Conservation (phyloP, 2,113 vertebrate species). For the Myotis yumanensis region DNA sequence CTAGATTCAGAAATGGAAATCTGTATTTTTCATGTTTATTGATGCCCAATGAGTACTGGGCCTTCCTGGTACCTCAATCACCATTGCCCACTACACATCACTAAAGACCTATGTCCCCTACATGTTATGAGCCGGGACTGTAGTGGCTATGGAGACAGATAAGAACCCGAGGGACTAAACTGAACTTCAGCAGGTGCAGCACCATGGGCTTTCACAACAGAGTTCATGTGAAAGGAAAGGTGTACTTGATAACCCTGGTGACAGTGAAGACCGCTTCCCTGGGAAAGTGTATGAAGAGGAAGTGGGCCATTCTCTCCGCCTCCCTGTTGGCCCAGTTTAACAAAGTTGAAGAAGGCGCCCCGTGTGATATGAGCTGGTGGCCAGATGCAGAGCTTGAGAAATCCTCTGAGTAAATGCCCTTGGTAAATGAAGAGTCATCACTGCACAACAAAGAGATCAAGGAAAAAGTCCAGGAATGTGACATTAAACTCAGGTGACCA, state of each 20-base stretch:
- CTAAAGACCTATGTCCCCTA: slow-evolving; percentile 76
- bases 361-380: not conserved
- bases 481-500: slow-evolving; percentile 75
- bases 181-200: slow-evolving; percentile 75
- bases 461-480: slow-evolving; percentile 64
- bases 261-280: slow-evolving; percentile 57
- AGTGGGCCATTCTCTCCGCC: not conserved
- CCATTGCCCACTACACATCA: slow-evolving; percentile 73
- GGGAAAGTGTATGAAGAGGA: not conserved
- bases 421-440: slow-evolving; percentile 75
- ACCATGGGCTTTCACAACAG: slow-evolving; percentile 70
- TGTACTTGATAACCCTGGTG: slow-evolving; percentile 56
- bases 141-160: slow-evolving; percentile 67
- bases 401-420: slow-evolving; percentile 51
- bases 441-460: slow-evolving; percentile 65
- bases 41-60: slow-evolving; percentile 72
- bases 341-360: not conserved
- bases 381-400: not conserved
- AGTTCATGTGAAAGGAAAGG: slow-evolving; percentile 70
- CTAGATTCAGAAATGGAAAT: slow-evolving; percentile 76
- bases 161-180: slow-evolving; percentile 80
- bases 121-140: slow-evolving; percentile 78
- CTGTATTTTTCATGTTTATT: slow-evolving; percentile 74
- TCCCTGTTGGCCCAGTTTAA: not conserved
- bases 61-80: slow-evolving; percentile 76